A percentile compares a stretch with the other conserved stretches of the same genome.
phyloP scores from a whole-genome alignment of 1,140 invertebrate species.

The Listronotus oregonensis region DNA sequence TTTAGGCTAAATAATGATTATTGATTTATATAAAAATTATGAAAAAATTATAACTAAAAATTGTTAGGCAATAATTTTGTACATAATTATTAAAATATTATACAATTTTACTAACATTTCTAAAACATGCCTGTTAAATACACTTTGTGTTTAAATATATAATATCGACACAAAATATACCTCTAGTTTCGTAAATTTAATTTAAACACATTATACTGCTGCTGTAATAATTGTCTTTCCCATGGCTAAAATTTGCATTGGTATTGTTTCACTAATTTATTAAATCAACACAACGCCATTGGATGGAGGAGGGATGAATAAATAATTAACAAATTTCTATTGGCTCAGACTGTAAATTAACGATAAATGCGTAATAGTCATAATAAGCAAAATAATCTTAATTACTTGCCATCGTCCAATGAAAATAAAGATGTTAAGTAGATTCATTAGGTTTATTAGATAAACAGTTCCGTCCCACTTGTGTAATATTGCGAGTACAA shows the following conservation, averaged over 20 bases:
- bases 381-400: constrained; percentile 33
- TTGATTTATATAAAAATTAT: too few species aligned
- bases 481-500: too few species aligned
- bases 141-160: too few species aligned
- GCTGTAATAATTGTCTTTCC: neutral
- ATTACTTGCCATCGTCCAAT: constrained; percentile 27
- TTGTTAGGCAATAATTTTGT: too few species aligned
- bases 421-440: constrained; percentile 19
- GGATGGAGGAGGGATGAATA: neutral
- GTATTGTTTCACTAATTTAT: constrained; percentile 20
- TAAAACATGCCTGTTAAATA: too few species aligned
- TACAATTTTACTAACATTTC: too few species aligned
- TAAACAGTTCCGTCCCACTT: constrained; percentile 19
- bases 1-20: too few species aligned
- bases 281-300: constrained; percentile 10
- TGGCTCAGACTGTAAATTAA: constrained; percentile 16
- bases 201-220: neutral
- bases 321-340: constrained; percentile 9
- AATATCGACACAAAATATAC: too few species aligned
- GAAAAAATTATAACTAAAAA: too few species aligned
- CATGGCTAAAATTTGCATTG: constrained; percentile 26
- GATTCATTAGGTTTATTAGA: neutral
- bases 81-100: too few species aligned
- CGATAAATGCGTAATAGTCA: constrained; percentile 22
- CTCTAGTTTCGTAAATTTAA: too few species aligned